Evolutionary conservation across 1,140 invertebrate species (phyloP).

Genomic region (Lepidurus apus): DNA sequence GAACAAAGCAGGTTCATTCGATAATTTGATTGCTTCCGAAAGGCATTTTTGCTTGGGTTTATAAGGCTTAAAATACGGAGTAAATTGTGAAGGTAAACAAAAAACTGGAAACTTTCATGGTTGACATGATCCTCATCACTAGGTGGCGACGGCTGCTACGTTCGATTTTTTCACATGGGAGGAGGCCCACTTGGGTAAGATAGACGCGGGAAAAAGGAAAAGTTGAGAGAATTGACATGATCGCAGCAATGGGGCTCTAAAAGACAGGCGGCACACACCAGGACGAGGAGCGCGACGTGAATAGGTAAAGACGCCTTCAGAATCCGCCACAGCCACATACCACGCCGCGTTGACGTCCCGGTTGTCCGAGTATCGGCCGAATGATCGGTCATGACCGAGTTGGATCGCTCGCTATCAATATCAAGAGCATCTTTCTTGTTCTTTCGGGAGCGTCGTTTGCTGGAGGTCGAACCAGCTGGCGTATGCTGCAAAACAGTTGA

Average conservation of each 20-base stretch:
- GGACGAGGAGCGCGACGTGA: slow-evolving; percentile 70
- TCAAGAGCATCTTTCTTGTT: background rate
- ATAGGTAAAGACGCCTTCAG: slow-evolving; percentile 69
- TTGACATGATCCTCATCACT: background rate
- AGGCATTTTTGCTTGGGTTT: background rate
- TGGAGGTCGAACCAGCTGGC: slow-evolving; percentile 40
- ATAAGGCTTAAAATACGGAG: background rate
- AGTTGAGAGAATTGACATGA: slow-evolving; percentile 70
- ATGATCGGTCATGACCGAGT: background rate
- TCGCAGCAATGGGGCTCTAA: slow-evolving; percentile 79
- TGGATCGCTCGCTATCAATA: background rate
- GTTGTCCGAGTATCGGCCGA: slow-evolving; percentile 39
- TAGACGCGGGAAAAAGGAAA: slow-evolving; percentile 74
- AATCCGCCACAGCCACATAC: slow-evolving; percentile 66
- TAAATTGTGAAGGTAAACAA: background rate
- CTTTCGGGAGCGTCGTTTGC: background rate
- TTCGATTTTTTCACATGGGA: slow-evolving; percentile 60
- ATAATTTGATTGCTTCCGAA: background rate
- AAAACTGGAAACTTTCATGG: background rate
- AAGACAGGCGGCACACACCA: slow-evolving; percentile 72
- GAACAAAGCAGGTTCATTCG: background rate
- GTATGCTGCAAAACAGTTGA: slow-evolving; percentile 45
- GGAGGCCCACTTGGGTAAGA: slow-evolving; percentile 78
- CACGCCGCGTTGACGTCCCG: slow-evolving; percentile 48
- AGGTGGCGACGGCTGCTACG: background rate